Base-by-base conservation (phyloP, 2,113 vertebrate genomes). In the Ammospiza nelsoni region DNA sequence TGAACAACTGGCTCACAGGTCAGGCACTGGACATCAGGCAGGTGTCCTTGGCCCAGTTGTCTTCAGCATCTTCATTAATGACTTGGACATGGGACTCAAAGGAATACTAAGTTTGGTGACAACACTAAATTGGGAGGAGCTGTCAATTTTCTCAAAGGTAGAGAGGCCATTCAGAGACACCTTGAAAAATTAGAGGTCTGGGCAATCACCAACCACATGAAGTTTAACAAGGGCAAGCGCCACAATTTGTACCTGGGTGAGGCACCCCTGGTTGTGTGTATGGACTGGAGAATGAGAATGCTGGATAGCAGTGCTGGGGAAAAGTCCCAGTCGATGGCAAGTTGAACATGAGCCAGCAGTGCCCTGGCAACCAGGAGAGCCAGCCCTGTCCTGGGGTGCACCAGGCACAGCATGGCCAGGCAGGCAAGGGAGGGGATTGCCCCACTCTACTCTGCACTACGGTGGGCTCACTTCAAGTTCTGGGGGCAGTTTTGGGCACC, bases 371-470 rank as follows among this genome's bases (percentile, higher is more conserved):
- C 20, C n/a, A 21, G n/a, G 41, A 55, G 24, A 20, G 11, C 5
- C 23, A 54, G 1, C 3, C 0, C 0, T 69, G 18, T 29, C 24
- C n/a, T 63, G 24, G 3, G 18, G 4, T 0, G 6, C 15, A 57
- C 21, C 29, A 55, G n/a, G 29, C 4, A n/a, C 29, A 54, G 39
- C 31, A 35, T 65, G 0, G 0, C 54, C 75, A 72, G 17, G 2
- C 0, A 0, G 33, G 46, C 27, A 13, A 74, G 18, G 27, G 33
- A 52, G 5, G 9, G 5, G 12, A 74, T 51, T 74, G 68, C 24
- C 19, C 43, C 0, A 0, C 31, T 33, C 52, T 66, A 5, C 12
- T 51, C 33, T 44, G 15, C 4, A 2, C 22, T 58, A 3, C 4
- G 2, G 37, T 1, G 0, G 8, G 7, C 44, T 81, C 19, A 37